These are phyloP conservation scores for Ahaetulla prasina DNA, from an alignment of 2,113 vertebrate species.

Conservation along the genomic window DNA sequence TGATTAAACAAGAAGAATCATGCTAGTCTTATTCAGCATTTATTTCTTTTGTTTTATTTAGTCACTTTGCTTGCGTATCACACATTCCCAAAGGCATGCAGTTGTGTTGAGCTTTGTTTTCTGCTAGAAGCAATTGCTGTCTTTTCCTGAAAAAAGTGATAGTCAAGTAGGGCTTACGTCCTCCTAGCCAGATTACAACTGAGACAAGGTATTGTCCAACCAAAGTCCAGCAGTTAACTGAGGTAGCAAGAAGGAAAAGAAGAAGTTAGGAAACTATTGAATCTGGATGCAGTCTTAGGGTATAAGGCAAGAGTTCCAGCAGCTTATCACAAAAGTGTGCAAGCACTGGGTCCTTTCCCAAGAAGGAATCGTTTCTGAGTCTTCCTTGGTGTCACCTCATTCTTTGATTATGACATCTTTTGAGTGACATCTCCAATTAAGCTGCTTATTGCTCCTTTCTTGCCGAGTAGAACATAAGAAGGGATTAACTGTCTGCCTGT, in stretches of 20 bases:
- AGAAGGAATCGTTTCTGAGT: background rate
- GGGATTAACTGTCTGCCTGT: background rate
- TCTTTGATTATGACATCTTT: background rate
- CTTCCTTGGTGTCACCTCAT: background rate
- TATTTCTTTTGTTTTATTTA: background rate
- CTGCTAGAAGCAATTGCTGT: background rate
- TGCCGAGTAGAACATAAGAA: background rate
- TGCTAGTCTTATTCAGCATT: background rate
- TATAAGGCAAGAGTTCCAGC: background rate
- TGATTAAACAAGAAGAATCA: background rate
- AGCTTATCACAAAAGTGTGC: background rate
- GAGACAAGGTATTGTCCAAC: background rate
- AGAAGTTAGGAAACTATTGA: background rate
- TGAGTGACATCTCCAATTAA: background rate
- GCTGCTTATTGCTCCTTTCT: background rate
- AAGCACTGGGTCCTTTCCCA: background rate
- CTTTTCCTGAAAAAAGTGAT: background rate
- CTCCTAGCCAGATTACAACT: background rate
- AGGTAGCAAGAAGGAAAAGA: background rate
- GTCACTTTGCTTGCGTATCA: background rate
- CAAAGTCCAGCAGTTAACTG: background rate
- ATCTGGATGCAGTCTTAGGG: background rate
- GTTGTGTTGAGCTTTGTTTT: background rate
- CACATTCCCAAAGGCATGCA: background rate
- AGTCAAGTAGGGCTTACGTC: background rate